These are phyloP conservation scores for Elysia chlorotica DNA, from an alignment of 1,140 invertebrate species.

Conservation along the genomic window DNA sequence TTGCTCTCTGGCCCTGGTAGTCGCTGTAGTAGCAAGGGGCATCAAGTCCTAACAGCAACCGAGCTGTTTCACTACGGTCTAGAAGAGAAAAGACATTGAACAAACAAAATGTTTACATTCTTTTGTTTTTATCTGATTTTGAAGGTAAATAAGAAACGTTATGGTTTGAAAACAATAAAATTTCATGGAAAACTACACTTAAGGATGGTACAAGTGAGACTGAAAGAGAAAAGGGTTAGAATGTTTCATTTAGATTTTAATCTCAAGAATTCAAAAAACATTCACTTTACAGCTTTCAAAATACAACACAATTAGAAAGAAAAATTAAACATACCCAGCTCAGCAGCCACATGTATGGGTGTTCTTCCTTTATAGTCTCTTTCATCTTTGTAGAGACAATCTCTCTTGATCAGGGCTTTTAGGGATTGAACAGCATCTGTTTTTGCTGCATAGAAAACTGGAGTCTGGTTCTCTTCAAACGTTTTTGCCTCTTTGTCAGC, in stretches of 20 bases:
- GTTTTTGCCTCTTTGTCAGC: slow-evolving; percentile 51
- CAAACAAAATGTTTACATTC: neutral
- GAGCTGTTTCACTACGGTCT: slow-evolving; percentile 59
- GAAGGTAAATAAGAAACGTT: no score
- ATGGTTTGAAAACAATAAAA: no score
- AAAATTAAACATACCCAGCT: no score
- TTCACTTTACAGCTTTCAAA: neutral
- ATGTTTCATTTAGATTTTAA: no score
- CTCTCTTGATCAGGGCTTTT: slow-evolving; percentile 46
- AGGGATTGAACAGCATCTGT: slow-evolving; percentile 52
- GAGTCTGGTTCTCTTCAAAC: slow-evolving; percentile 52
- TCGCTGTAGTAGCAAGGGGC: slow-evolving; percentile 46
- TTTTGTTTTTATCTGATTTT: no score
- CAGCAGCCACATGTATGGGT: slow-evolving; percentile 54
- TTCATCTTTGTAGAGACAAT: slow-evolving; percentile 43
- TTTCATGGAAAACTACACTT: no score
- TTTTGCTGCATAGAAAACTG: slow-evolving; percentile 58
- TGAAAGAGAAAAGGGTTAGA: no score
- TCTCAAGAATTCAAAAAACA: neutral
- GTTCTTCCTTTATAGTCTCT: slow-evolving; percentile 55
- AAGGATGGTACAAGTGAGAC: no score
- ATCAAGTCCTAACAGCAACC: slow-evolving; percentile 45
- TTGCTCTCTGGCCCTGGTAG: slow-evolving; percentile 41
- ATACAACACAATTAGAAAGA: neutral
- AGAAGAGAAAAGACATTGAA: slow-evolving; percentile 6